Evolutionary conservation across 2,888 invertebrate species (phyloP), one percentile per base, ranked within the genome.

Genomic region (Odontocerum albicorne): DNA sequence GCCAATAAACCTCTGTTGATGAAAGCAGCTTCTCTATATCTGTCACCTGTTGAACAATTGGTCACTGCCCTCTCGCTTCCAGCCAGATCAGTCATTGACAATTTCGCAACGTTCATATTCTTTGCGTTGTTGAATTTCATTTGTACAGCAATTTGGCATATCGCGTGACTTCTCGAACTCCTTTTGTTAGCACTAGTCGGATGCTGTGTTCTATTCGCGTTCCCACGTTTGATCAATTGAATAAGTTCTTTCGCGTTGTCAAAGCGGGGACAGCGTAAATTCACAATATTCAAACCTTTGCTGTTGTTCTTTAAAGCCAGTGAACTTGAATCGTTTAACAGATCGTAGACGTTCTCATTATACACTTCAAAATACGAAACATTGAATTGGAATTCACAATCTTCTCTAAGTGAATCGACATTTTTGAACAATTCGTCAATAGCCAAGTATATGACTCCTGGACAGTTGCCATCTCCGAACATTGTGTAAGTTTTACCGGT

Each of bases 141-240:
- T 44, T 32, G 22, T 10, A 44, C 32, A 17, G 19, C 22, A 17
- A 44, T 44, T 32, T 32, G 31, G 19, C 31, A 44, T 10, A 44
- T 27, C 15, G 44, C 44, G 19, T 44, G 44, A 16, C 44, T 32
- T 44, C 44, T 44, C 2, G 44, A 44, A 44, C 44, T 44, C 19
- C 32, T 32, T 32, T 16, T 12, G 19, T 44, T 44, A 4, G 32
- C 32, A 19, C 32, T 19, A 12, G 44, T 44, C 15, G 44, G 19
- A 16, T n/a, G 17, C 3, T 32, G 44, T 6, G 32, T 32, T 12
- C 44, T 8, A 10, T 44, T 44, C n/a, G 12, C 19, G 19, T 32
- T 44, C 7, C 44, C 44, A 19, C 19, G 27, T 7, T 17, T 32
- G 10, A 44, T 17, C 17, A 44, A 32, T 6, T 32, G 31, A 3